Evolutionary conservation across 2,888 invertebrate genomes (phyloP).

Genomic region (Caenorhabditis becei): DNA sequence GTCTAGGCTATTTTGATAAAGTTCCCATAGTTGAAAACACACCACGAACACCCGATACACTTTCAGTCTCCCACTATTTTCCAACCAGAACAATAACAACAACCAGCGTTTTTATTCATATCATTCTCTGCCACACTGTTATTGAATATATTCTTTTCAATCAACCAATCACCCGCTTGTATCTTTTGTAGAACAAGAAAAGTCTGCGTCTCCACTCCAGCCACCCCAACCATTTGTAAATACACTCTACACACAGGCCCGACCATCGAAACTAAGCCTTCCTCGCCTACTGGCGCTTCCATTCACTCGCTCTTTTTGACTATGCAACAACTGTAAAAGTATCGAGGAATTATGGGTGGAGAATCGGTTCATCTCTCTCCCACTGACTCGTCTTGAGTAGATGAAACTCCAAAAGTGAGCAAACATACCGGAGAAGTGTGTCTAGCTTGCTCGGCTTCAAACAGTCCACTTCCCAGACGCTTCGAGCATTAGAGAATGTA

Average conservation of each 20-base stretch:
- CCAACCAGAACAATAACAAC: not conserved
- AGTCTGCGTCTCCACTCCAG: constrained; percentile 11
- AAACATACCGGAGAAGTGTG: constrained; percentile 8
- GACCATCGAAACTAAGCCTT: constrained; percentile 48
- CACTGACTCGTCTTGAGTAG: not conserved
- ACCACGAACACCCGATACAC: not conserved
- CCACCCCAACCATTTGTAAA: constrained; percentile 34
- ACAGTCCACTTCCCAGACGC: constrained; percentile 12
- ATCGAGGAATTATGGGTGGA: not conserved
- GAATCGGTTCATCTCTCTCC: not conserved
- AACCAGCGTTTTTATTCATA: not conserved
- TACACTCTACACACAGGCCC: constrained; percentile 31
- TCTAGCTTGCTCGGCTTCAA: constrained; percentile 28
- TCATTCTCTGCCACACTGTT: not conserved
- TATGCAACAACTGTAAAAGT: not conserved
- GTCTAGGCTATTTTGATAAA: not conserved
- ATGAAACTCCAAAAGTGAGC: constrained; percentile 17
- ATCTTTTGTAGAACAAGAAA: constrained; percentile 30
- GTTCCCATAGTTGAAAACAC: not conserved
- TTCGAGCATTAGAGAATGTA: not conserved
- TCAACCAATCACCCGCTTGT: constrained; percentile 8
- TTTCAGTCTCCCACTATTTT: not conserved
- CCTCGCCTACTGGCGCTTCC: not conserved
- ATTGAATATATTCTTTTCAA: not conserved
- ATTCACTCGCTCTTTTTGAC: constrained; percentile 3